These are phyloP conservation scores for Calameuta idolon DNA, from an alignment of 2,888 invertebrate species.

Conservation along the genomic window DNA sequence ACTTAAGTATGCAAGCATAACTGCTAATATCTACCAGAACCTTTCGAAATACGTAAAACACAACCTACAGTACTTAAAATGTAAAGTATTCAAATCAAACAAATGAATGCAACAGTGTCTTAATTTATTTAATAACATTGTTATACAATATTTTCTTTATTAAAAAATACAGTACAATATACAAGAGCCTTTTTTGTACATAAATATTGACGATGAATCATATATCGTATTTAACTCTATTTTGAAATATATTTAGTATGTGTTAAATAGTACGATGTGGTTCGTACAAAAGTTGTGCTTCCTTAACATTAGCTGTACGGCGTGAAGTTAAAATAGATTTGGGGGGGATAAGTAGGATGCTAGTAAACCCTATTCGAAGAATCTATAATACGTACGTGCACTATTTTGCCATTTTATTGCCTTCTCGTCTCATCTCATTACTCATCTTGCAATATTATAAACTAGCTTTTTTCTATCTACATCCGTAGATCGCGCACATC, in stretches of 20 bases:
- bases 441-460: background rate
- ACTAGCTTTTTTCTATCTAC: background rate
- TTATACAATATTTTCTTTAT: constrained; percentile 46
- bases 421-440: too few relatives aligned
- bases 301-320: constrained; percentile 26
- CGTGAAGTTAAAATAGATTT: constrained; percentile 32
- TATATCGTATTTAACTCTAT: constrained; percentile 9
- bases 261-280: constrained; percentile 22
- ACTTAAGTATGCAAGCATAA: too few relatives aligned
- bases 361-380: too few relatives aligned
- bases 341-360: too few relatives aligned
- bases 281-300: constrained; percentile 43
- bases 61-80: background rate
- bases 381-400: too few relatives aligned
- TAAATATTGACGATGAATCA: constrained; percentile 42
- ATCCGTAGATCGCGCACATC: background rate
- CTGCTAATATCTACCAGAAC: too few relatives aligned
- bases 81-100: background rate
- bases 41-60: too few relatives aligned
- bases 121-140: constrained; percentile 43
- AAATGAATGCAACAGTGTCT: constrained; percentile 11
- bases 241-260: constrained; percentile 11
- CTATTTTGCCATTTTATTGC: too few relatives aligned
- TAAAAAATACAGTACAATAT: constrained; percentile 48
- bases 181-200: constrained; percentile 51